phyloP scores from a whole-genome alignment of 2,888 invertebrate genomes.

The Tetrapedia diversipes region DNA sequence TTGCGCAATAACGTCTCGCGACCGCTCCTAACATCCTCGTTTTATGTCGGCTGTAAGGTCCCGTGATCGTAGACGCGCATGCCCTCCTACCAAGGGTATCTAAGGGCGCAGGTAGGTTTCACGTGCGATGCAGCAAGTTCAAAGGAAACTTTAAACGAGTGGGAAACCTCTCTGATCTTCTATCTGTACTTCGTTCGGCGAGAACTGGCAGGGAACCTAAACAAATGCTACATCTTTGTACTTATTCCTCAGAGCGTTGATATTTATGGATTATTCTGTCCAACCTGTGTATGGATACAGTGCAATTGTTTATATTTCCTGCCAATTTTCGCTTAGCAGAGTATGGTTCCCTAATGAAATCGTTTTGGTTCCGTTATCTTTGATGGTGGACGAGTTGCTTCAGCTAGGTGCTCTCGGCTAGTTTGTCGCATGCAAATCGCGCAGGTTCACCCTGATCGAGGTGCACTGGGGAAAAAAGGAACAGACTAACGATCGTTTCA shows the following conservation, averaged over 20 bases:
- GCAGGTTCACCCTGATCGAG: slow-evolving; percentile 3
- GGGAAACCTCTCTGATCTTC: too few species aligned
- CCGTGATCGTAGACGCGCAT: slow-evolving; percentile 60
- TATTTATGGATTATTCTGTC: too few species aligned
- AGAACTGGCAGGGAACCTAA: too few species aligned
- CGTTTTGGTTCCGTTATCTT: slow-evolving; percentile 14
- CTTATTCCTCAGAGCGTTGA: too few species aligned
- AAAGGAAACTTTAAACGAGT: too few species aligned
- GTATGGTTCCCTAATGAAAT: slow-evolving; percentile 39
- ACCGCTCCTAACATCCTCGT: slow-evolving; percentile 61
- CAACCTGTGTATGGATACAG: too few species aligned
- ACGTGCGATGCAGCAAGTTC: slow-evolving; percentile 25
- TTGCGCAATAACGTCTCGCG: slow-evolving; percentile 71
- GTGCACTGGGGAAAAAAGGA: slow-evolving; percentile 9
- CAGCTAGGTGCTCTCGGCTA: background rate
- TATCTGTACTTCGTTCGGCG: too few species aligned
- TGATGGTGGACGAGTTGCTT: too few species aligned
- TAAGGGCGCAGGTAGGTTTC: slow-evolving; percentile 52
- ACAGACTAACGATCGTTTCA: slow-evolving; percentile 22
- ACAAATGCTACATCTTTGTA: too few species aligned
- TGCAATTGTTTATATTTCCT: too few species aligned
- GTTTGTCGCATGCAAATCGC: slow-evolving; percentile 6
- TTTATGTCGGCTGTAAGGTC: slow-evolving; percentile 70
- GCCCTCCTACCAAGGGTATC: slow-evolving; percentile 52
- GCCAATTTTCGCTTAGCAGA: too few species aligned